phyloP scores from a whole-genome alignment of 2,113 vertebrate genomes.

The Ctenodactylus gundi region DNA sequence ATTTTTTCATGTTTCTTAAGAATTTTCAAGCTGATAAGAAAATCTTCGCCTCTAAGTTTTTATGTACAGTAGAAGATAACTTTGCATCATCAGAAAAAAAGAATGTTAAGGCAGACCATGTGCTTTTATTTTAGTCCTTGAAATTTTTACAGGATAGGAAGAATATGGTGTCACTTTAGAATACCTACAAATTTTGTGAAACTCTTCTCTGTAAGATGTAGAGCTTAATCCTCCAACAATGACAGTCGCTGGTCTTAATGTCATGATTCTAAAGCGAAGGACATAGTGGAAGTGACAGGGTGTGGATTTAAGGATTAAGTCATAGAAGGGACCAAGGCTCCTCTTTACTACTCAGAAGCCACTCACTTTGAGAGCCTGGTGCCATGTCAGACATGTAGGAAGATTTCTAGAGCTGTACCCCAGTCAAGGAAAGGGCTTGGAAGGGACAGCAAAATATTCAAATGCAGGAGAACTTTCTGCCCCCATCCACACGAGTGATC shows the following conservation, averaged over 20 bases:
- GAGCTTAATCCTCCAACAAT: background rate
- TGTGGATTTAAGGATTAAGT: background rate
- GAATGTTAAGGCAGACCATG: too few relatives aligned
- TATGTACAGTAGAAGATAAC: background rate
- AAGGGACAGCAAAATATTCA: background rate
- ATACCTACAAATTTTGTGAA: constrained; percentile 15
- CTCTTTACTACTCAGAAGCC: too few relatives aligned
- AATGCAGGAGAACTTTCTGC: background rate
- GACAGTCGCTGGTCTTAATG: background rate
- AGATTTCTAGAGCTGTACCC: background rate
- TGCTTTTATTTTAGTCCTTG: background rate
- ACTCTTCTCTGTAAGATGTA: background rate
- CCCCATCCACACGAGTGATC: too few relatives aligned
- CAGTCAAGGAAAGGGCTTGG: background rate
- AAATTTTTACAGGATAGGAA: background rate
- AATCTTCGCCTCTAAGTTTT: constrained; percentile 18
- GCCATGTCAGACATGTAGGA: background rate
- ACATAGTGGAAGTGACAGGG: background rate
- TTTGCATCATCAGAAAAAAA: constrained; percentile 18
- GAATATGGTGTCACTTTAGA: background rate
- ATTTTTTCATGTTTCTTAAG: constrained; percentile 42
- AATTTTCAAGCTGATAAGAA: constrained; percentile 37
- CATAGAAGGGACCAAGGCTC: background rate
- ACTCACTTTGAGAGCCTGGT: background rate
- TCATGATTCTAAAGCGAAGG: background rate